Evolutionary conservation across 2,888 invertebrate genomes (phyloP).

Genomic region (Stenodema calcarata): DNA sequence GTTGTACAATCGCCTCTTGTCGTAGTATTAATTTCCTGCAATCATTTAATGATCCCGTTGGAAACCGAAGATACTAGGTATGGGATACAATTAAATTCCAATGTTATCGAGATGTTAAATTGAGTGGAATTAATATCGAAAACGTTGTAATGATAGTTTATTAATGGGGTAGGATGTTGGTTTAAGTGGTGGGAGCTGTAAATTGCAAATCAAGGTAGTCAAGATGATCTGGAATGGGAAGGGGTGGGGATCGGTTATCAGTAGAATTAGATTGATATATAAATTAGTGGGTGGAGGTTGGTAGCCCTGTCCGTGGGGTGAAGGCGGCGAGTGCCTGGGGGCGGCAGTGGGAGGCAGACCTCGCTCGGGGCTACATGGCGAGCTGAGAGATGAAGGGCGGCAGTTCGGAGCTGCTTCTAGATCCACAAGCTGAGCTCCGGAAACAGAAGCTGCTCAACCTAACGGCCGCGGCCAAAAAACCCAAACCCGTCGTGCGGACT

Average conservation of each 20-base stretch:
- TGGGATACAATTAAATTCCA: too few relatives aligned
- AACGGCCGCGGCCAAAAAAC: constrained; percentile 66
- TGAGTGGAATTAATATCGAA: too few relatives aligned
- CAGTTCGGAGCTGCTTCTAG: constrained; percentile 79
- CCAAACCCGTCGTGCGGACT: constrained; percentile 67
- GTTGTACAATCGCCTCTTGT: too few relatives aligned
- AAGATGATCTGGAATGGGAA: background rate
- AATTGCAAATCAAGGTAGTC: constrained; percentile 8
- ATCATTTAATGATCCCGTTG: background rate
- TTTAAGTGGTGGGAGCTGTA: background rate
- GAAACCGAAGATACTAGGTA: background rate
- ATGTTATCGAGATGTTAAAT: too few relatives aligned
- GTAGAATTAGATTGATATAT: constrained; percentile 20
- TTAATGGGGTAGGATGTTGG: background rate
- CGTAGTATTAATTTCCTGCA: too few relatives aligned
- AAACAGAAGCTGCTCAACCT: constrained; percentile 69
- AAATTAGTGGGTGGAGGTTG: constrained; percentile 11
- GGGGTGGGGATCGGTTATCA: background rate
- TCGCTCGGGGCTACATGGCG: constrained; percentile 57
- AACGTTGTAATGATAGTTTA: background rate
- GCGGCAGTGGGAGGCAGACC: constrained; percentile 60
- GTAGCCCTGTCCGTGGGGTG: background rate
- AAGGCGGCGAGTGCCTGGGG: constrained; percentile 7
- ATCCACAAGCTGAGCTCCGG: constrained; percentile 74
- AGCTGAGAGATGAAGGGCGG: constrained; percentile 68